phyloP scores from a whole-genome alignment of 2,113 vertebrate genomes.

The Tetraodon nigroviridis region DNA sequence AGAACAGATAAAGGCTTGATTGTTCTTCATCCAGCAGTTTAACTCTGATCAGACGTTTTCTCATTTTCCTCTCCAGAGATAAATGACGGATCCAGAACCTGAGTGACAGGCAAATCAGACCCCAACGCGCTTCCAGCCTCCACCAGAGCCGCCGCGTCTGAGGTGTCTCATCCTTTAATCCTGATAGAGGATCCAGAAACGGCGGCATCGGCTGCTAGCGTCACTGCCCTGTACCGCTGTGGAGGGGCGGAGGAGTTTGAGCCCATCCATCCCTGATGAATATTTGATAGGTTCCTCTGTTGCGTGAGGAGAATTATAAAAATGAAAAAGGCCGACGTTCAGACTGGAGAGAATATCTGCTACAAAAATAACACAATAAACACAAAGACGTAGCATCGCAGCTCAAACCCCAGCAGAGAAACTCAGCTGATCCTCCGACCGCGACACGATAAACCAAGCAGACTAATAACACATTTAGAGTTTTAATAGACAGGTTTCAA shows the following conservation, averaged over 20 bases:
- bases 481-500: slow-evolving; percentile 71
- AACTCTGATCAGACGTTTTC: slow-evolving; percentile 21
- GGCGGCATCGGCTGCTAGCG: slow-evolving; percentile 23
- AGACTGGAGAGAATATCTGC: too few relatives aligned
- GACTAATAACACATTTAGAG: slow-evolving; percentile 50
- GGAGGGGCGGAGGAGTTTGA: slow-evolving; percentile 37
- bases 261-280: slow-evolving; percentile 51
- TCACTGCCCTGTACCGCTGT: slow-evolving; percentile 45
- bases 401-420: too few relatives aligned
- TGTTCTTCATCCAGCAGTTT: slow-evolving; percentile 31
- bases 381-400: too few relatives aligned
- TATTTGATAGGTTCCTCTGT: slow-evolving; percentile 47
- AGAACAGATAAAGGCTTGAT: slow-evolving; percentile 26
- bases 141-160: slow-evolving; percentile 14
- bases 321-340: slow-evolving; percentile 12
- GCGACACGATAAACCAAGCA: background rate
- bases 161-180: slow-evolving; percentile 34
- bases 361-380: too few relatives aligned
- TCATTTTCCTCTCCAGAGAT: slow-evolving; percentile 2
- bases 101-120: too few relatives aligned
- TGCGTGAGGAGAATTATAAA: slow-evolving; percentile 26
- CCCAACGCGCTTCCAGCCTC: background rate
- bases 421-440: too few relatives aligned
- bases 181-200: slow-evolving; percentile 37
- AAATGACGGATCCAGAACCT: background rate